Conservation (phyloP, 2,888 invertebrate species). For the Tetragonula carbonaria region DNA sequence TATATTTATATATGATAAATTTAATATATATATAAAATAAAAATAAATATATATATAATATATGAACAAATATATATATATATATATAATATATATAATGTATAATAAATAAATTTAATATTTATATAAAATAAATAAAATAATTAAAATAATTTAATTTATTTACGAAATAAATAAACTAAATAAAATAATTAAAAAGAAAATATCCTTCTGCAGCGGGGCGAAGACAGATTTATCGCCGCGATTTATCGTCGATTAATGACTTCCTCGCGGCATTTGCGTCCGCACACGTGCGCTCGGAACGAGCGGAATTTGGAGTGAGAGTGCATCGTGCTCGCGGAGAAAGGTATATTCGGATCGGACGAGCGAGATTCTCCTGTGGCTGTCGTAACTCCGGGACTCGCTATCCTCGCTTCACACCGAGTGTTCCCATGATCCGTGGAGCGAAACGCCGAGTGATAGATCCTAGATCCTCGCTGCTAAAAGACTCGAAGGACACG, state of each 20-base stretch:
- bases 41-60: too few species aligned
- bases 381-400: background rate
- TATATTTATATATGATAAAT: too few species aligned
- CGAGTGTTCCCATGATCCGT: background rate
- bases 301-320: constrained; percentile 48
- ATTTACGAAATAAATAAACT: too few species aligned
- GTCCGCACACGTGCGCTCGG: constrained; percentile 26
- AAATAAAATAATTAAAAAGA: too few species aligned
- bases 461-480: background rate
- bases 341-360: constrained; percentile 10
- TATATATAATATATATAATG: too few species aligned
- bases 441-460: background rate
- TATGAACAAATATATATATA: too few species aligned
- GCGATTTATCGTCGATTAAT: constrained; percentile 57
- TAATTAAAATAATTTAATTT: too few species aligned
- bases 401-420: background rate
- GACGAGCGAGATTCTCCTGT: constrained; percentile 7
- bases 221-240: constrained; percentile 55
- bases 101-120: too few species aligned
- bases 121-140: too few species aligned
- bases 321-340: constrained; percentile 21
- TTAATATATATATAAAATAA: too few species aligned
- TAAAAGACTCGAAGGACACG: constrained; percentile 8
- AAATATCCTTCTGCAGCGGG: constrained; percentile 54
- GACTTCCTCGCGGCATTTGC: constrained; percentile 64